Percentiles rank a stretch among this genome's conserved stretches.
phyloP scores from a whole-genome alignment of 2,888 invertebrate genomes.

The Drosophila eohydei region DNA sequence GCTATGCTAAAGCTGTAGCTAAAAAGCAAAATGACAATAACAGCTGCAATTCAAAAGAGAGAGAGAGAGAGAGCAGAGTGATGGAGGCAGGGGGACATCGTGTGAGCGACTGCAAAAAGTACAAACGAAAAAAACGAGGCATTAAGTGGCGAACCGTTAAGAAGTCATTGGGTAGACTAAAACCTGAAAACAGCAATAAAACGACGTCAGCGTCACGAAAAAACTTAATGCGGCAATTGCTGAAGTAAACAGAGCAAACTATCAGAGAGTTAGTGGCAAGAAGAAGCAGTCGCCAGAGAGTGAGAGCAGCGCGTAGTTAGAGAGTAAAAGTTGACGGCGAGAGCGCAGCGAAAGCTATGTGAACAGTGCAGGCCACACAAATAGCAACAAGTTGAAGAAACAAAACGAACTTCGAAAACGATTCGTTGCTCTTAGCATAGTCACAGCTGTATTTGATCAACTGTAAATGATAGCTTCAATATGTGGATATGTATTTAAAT shows the following conservation, averaged over 20 bases:
- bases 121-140: slow-evolving; percentile 46
- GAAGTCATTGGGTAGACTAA: slow-evolving; percentile 75
- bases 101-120: slow-evolving; percentile 35
- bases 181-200: slow-evolving; percentile 62
- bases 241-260: slow-evolving; percentile 73
- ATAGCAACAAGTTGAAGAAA: not conserved
- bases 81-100: slow-evolving; percentile 1
- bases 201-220: slow-evolving; percentile 22
- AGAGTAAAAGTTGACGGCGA: slow-evolving; percentile 73
- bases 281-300: slow-evolving; percentile 23
- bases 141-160: slow-evolving; percentile 79
- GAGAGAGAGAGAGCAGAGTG: not conserved
- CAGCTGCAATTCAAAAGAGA: slow-evolving; percentile 66
- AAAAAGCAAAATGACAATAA: slow-evolving; percentile 78
- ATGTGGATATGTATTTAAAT: slow-evolving; percentile 10
- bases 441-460: not conserved
- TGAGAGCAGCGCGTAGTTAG: slow-evolving; percentile 38
- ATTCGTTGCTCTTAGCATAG: not conserved
- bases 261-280: slow-evolving; percentile 12
- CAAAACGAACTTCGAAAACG: not conserved
- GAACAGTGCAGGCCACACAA: not conserved
- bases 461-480: not conserved
- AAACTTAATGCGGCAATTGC: slow-evolving; percentile 64
- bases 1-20: slow-evolving; percentile 51
- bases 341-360: slow-evolving; percentile 53